Base-by-base conservation (phyloP, 2,888 invertebrate species). In the Epirrhoe tristata region DNA sequence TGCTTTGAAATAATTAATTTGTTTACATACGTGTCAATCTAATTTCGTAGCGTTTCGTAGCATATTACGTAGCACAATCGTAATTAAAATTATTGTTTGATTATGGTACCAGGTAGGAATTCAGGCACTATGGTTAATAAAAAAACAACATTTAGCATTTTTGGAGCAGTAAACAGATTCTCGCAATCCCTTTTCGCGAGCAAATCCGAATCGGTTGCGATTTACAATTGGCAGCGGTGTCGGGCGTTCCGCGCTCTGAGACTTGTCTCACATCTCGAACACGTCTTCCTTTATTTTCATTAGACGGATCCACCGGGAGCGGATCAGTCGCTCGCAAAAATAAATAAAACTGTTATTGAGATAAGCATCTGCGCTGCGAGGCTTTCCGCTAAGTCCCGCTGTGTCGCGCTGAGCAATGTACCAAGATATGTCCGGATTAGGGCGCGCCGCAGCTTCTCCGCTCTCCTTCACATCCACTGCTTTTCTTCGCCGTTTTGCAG, bases 301-400 rank as follows among this genome's bases (percentile, higher is more conserved):
- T 91, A 90, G 85, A 82, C 81, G 80, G 82, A 85, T 87, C 91
- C 89, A 79, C 84, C 73, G 90, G 87, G 88, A 87, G 87, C 72
- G 90, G 92, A 92, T 92, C 90, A 91, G 86, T 72, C 87, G 87
- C 87, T 88, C 85, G 89, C 89, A 92, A 92, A 93, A 93, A 93
- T 93, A 93, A 93, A 93, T 93, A 93, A 93, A 93, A 93, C 91
- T 93, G 93, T 93, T 93, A 93, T 93, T 93, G 93, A 90, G 93
- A 92, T 92, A 93, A 93, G 89, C 92, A 92, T 93, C 92, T 93
- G 92, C 70, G 72, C 69, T 81, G 85, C 69, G 81, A 83, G 91
- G 91, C 90, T 91, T 91, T 91, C 79, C 88, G 85, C 91, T 92
- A 92, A 93, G 91, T 90, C 92, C 91, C 89, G 86, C 86, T 87